phyloP scores from a whole-genome alignment of 1,140 invertebrate genomes.

The Bombus polaris region DNA sequence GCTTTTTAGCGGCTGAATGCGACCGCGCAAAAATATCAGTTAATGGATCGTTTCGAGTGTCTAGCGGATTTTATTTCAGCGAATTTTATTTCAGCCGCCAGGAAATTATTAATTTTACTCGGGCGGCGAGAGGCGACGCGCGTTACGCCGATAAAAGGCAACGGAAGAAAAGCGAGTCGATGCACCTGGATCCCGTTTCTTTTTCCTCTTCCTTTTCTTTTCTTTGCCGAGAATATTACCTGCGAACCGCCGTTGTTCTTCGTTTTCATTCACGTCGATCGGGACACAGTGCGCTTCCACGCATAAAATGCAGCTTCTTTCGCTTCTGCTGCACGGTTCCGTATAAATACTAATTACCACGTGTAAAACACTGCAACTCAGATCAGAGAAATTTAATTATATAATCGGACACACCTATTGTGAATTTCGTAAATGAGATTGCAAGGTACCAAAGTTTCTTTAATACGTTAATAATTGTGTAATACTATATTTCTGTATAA shows the following conservation, averaged over 20 bases:
- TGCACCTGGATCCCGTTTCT: not conserved
- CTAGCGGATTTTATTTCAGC: not conserved
- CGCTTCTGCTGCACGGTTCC: not conserved
- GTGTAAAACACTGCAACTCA: not conserved
- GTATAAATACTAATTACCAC: not conserved
- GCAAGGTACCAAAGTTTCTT: too few relatives aligned
- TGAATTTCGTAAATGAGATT: not conserved
- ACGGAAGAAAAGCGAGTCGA: not conserved
- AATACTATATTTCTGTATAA: not conserved
- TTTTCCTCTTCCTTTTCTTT: not conserved
- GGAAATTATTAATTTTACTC: slow-evolving; percentile 30
- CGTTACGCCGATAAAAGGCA: not conserved
- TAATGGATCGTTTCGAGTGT: slow-evolving; percentile 24
- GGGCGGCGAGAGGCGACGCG: too few relatives aligned
- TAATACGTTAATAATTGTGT: not conserved
- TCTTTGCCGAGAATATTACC: not conserved
- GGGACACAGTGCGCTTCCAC: not conserved
- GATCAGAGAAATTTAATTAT: not conserved
- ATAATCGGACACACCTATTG: not conserved
- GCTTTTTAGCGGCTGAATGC: not conserved
- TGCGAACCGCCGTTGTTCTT: not conserved
- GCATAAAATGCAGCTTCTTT: not conserved
- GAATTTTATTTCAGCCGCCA: slow-evolving; percentile 6
- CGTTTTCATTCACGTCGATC: not conserved
- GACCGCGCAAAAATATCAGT: slow-evolving; percentile 2